These are phyloP conservation scores for Montipora cactus DNA, from an alignment of 64 coral and sea anemone species.

Conservation along the genomic window DNA sequence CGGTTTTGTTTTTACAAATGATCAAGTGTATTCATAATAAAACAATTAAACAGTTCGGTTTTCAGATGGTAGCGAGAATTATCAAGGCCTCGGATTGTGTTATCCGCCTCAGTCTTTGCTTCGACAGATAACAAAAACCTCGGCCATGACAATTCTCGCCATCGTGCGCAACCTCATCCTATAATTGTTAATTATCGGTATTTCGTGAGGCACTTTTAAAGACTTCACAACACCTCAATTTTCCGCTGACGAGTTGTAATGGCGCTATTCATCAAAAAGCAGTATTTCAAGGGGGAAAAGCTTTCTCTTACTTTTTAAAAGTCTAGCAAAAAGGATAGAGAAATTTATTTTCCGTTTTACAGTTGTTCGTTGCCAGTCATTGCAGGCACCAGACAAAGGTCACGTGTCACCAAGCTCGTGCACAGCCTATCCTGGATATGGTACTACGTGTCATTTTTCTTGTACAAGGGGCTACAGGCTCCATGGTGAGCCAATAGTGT, in stretches of 20 bases:
- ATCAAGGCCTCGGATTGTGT: too few relatives aligned
- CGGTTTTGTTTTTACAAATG: too few relatives aligned
- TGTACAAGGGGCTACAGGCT: constrained; percentile 48
- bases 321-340: not conserved
- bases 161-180: too few relatives aligned
- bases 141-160: too few relatives aligned
- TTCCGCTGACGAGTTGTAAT: not conserved
- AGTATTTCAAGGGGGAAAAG: not conserved
- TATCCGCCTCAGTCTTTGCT: too few relatives aligned
- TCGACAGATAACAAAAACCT: too few relatives aligned
- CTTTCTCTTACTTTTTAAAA: not conserved
- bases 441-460: constrained; percentile 44
- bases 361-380: constrained; percentile 14
- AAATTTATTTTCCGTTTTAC: not conserved
- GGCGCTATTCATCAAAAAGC: not conserved
- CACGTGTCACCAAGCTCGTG: constrained; percentile 24
- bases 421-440: constrained; percentile 15
- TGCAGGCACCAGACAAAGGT: not conserved
- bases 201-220: not conserved
- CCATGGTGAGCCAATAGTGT: constrained; percentile 8
- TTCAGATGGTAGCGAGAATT: too few relatives aligned
- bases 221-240: not conserved
- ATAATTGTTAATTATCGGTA: not conserved
- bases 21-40: too few relatives aligned
- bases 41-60: too few relatives aligned